A percentile compares a stretch with the other conserved stretches of the same genome.
phyloP scores from a whole-genome alignment of 2,113 vertebrate species.

The Electrona antarctica region DNA sequence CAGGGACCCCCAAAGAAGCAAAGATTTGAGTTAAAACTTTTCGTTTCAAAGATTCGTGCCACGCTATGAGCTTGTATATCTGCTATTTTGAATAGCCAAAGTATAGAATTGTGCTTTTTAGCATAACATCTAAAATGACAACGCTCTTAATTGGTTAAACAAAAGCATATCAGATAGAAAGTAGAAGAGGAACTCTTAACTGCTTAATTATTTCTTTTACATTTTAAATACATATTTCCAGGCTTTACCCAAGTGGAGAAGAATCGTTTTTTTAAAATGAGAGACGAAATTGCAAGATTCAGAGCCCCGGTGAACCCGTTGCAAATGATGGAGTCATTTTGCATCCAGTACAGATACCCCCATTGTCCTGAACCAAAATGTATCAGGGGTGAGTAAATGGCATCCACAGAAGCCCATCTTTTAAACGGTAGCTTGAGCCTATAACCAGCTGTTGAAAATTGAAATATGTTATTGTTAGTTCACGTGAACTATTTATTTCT shows the following conservation, averaged over 20 bases:
- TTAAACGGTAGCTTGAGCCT: no score
- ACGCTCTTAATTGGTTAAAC: no score
- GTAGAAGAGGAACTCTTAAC: not conserved
- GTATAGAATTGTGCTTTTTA: no score
- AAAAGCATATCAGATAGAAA: not conserved
- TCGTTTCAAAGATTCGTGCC: no score
- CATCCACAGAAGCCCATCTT: not conserved
- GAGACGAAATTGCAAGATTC: slow-evolving; percentile 31
- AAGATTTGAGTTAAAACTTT: no score
- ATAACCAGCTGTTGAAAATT: no score
- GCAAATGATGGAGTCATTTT: slow-evolving; percentile 3
- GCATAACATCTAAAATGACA: no score
- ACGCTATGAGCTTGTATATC: no score
- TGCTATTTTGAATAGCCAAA: no score
- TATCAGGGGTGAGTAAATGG: slow-evolving; percentile 46
- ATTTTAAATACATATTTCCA: slow-evolving; percentile 6
- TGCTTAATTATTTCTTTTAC: not conserved
- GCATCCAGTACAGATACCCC: slow-evolving; percentile 55
- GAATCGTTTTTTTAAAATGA: slow-evolving; percentile 58
- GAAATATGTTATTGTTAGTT: not conserved
- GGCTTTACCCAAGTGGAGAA: slow-evolving; percentile 63
- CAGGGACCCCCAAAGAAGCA: no score
- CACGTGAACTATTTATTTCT: no score
- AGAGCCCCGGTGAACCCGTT: fast-evolving
- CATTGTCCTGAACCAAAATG: slow-evolving; percentile 45